Percentiles rank a stretch among this genome's conserved stretches.
Evolutionary conservation across 2,797 vertebrate species (phyloP).

Genomic region (Percopsis omiscomaycus): DNA sequence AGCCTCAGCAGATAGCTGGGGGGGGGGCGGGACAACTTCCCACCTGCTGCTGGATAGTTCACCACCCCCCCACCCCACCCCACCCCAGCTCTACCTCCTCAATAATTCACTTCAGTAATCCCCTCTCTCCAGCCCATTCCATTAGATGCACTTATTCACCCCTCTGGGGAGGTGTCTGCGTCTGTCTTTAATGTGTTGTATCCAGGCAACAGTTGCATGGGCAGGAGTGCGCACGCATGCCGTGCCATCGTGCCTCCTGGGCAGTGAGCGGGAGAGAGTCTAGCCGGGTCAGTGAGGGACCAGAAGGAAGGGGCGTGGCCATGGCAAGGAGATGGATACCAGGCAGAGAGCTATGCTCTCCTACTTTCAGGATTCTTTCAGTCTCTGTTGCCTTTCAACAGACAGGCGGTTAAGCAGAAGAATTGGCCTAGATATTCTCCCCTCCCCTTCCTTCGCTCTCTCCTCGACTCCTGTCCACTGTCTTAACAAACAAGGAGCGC

Average conservation of each 20-base stretch:
- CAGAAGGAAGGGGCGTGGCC: too few species aligned
- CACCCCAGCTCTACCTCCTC: conserved; percentile 23
- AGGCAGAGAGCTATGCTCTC: conserved; percentile 14
- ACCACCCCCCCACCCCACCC: conserved; percentile 1
- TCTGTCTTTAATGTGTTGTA: conserved; percentile 62
- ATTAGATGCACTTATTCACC: conserved; percentile 70
- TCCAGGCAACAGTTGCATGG: conserved; percentile 78
- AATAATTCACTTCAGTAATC: conserved; percentile 38
- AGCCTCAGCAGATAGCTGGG: neutral
- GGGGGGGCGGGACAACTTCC: neutral
- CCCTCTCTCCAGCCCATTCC: conserved; percentile 62
- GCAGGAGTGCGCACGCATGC: conserved; percentile 24
- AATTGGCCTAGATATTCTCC: conserved; percentile 88
- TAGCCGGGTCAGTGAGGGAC: too few species aligned
- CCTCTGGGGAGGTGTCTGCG: conserved; percentile 57
- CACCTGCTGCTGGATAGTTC: conserved; percentile 1
- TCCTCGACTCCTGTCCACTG: conserved; percentile 26
- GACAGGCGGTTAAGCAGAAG: conserved; percentile 86
- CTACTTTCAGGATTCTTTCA: conserved; percentile 31
- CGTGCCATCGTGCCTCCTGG: conserved; percentile 34
- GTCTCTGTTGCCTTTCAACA: conserved; percentile 56
- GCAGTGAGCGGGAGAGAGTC: conserved; percentile 23
- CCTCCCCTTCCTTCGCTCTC: conserved; percentile 41
- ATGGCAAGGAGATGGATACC: too few species aligned
- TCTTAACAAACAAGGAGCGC: conserved; percentile 30